Percentiles rank a stretch among this genome's conserved stretches.
Conservation (phyloP, 2,113 vertebrate genomes). For the Sturnus vulgaris region DNA sequence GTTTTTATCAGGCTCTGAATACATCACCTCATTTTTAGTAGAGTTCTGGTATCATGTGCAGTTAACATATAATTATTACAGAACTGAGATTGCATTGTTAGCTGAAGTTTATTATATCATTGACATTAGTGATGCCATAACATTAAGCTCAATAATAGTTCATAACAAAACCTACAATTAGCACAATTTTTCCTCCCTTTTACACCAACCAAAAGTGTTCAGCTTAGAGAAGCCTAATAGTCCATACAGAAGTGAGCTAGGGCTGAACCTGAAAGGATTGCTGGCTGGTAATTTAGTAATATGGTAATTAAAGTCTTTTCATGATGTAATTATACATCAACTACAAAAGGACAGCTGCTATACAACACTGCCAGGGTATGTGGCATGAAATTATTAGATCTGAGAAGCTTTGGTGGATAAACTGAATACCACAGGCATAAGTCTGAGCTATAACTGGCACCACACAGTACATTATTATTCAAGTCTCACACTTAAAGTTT, state of each 20-base stretch:
- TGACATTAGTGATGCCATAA: conserved; percentile 63
- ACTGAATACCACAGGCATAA: conserved; percentile 62
- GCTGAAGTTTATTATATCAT: conserved; percentile 63
- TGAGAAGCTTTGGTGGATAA: conserved; percentile 54
- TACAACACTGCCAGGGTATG: conserved; percentile 33
- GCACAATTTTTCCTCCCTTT: conserved; percentile 40
- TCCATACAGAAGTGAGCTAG: conserved; percentile 40
- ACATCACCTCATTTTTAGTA: conserved; percentile 48
- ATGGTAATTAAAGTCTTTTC: conserved; percentile 57
- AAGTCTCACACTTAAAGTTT: conserved; percentile 11
- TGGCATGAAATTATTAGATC: conserved; percentile 20
- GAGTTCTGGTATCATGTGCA: conserved; percentile 44
- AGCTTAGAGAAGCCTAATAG: conserved; percentile 24
- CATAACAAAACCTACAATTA: conserved; percentile 54
- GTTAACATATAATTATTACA: conserved; percentile 45
- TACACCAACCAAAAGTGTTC: conserved; percentile 25
- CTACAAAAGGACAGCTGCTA: conserved; percentile 48
- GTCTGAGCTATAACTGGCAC: conserved; percentile 56
- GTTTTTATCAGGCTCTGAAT: conserved; percentile 37
- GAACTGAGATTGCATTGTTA: conserved; percentile 48
- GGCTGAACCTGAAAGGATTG: conserved; percentile 48
- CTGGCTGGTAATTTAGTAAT: conserved; percentile 59
- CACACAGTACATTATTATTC: conserved; percentile 39
- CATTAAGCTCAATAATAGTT: conserved; percentile 39
- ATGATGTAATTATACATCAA: conserved; percentile 41